Evolutionary conservation across 2,888 invertebrate genomes (phyloP), one percentile per base, ranked within the genome.

Genomic region (Erebia palarica): DNA sequence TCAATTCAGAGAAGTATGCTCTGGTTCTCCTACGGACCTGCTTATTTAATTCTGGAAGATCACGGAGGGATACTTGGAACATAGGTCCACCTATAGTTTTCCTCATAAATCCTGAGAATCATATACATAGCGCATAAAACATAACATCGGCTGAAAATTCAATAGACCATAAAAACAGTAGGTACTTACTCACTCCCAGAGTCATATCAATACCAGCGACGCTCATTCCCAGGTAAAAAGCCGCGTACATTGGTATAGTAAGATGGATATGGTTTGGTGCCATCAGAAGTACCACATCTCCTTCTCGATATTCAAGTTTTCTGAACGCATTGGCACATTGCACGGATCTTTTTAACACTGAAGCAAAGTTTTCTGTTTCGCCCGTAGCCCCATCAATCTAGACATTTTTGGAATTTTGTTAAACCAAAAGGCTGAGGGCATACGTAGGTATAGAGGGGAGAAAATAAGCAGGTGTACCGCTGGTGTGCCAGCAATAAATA

Each of bases 211-310:
- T 80, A 1, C 85, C 84, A 11, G 87, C 84, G 1, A 87, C 79
- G 3, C 80, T 79, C 0, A 88, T 82, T 0, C 94, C 94, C 5
- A 93, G 79, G 74, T 89, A 94, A 10, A 93, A 77, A 0, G 91
- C 87, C 1, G 94, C 94, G 63, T 94, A 88, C 64, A 92, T 85
- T 0, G 94, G 94, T 60, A 94, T 85, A 8, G 85, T 79, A 18
- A 90, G 75, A 71, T 94, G 88, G n/a, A 93, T 74, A 68, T 91
- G 90, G 75, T 91, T 94, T 0, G 89, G 87, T 4, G 89, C 92
- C 86, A 94, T 94, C 3, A 94, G 76, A 0, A 87, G 76, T 47
- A 94, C 81, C 1, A 94, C 87, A 71, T 94, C 94, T 3, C 91
- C 88, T 3, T 78, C 76, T 58, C 81, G 76, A 8, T 94, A 71